These are phyloP conservation scores for Nebria salina DNA, from an alignment of 2,888 invertebrate species.

Conservation along the genomic window DNA sequence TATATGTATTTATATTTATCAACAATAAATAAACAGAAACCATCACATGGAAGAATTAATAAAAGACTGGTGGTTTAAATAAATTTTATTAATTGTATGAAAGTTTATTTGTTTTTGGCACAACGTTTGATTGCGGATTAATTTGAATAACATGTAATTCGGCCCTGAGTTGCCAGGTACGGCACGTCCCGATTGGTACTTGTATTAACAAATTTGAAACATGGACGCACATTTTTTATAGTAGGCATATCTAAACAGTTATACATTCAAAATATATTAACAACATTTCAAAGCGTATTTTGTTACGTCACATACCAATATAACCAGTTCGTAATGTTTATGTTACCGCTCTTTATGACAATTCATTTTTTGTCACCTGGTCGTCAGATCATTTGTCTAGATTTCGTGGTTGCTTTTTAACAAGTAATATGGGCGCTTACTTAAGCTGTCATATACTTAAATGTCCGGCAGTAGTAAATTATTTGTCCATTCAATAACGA, in stretches of 20 bases:
- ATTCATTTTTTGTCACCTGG: constrained; percentile 12
- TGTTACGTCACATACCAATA: constrained; percentile 1
- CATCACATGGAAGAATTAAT: too few relatives aligned
- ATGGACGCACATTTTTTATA: constrained; percentile 11
- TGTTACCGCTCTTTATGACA: constrained; percentile 6
- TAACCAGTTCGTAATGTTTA: neutral
- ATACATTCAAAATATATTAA: neutral
- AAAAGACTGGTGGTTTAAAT: too few relatives aligned
- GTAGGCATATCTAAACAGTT: neutral
- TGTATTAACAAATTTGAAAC: constrained; percentile 11
- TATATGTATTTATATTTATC: too few relatives aligned
- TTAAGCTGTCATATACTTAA: neutral
- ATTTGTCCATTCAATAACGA: neutral
- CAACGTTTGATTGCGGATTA: too few relatives aligned
- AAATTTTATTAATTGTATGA: too few relatives aligned
- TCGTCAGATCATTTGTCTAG: constrained; percentile 13
- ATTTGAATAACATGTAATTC: neutral
- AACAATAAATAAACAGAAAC: too few relatives aligned
- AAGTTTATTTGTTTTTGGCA: too few relatives aligned
- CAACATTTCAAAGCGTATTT: neutral
- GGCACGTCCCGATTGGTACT: constrained; percentile 5
- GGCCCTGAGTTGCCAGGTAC: constrained; percentile 5
- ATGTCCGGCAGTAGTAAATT: neutral
- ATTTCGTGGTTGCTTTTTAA: neutral
- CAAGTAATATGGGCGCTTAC: neutral